Conservation (phyloP, 2,113 vertebrate genomes). For the Syrmaticus mikado region DNA sequence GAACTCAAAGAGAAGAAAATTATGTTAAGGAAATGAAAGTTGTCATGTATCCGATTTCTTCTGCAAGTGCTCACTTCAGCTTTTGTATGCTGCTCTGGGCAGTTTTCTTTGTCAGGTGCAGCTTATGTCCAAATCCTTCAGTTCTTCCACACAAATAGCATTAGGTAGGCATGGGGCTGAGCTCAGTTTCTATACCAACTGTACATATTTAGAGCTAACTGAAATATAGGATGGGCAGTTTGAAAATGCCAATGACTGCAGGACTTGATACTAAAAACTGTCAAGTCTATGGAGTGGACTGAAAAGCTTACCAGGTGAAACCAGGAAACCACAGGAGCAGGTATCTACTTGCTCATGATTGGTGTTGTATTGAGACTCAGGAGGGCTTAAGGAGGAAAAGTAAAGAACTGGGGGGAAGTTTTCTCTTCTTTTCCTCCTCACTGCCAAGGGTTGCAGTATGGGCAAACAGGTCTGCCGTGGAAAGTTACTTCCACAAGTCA, state of each 20-base stretch:
- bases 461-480: background rate
- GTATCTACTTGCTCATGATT: background rate
- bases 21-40: background rate
- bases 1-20: background rate
- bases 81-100: background rate
- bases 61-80: background rate
- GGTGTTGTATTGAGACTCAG: background rate
- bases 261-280: background rate
- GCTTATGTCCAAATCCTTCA: background rate
- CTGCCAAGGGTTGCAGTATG: accelerated
- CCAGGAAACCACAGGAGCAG: background rate
- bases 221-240: accelerated
- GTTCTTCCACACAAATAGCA: background rate
- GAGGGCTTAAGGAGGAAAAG: background rate
- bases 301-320: background rate
- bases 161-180: background rate
- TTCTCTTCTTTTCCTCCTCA: background rate
- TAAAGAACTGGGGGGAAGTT: background rate
- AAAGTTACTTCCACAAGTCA: too few species aligned
- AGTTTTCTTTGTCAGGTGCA: background rate
- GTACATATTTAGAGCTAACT: accelerated
- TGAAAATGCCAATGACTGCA: background rate
- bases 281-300: background rate
- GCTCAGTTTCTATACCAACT: background rate
- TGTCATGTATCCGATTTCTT: background rate